Conservation (phyloP, 2,113 vertebrate genomes). For the Clarias magur region DNA sequence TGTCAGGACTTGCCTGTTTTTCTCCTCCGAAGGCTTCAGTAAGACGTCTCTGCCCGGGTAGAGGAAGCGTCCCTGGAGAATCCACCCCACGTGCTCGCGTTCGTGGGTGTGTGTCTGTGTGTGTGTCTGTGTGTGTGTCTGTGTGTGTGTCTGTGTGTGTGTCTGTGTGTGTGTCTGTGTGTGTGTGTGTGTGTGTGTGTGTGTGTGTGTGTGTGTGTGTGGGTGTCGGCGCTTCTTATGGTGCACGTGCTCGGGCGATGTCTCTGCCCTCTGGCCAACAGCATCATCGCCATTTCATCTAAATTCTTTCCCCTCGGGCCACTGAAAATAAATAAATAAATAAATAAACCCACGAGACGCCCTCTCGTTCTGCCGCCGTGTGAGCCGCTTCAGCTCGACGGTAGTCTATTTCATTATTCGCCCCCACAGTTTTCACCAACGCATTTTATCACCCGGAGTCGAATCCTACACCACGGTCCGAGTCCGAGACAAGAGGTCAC, state of each 20-base stretch:
- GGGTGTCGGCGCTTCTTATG: neutral
- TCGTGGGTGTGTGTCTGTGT: too few species aligned
- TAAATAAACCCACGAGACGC: too few species aligned
- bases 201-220: too few species aligned
- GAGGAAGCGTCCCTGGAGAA: slow-evolving; percentile 32
- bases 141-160: too few species aligned
- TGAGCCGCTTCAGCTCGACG: too few species aligned
- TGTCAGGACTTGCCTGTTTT: slow-evolving; percentile 81
- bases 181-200: too few species aligned
- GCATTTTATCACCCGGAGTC: neutral
- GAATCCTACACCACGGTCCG: neutral
- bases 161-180: too few species aligned
- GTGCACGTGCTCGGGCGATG: neutral
- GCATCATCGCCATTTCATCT: slow-evolving; percentile 39
- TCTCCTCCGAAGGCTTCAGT: slow-evolving; percentile 69
- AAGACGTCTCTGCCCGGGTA: slow-evolving; percentile 65
- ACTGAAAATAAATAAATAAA: slow-evolving; percentile 34
- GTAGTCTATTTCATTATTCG: neutral
- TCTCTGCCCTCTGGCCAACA: slow-evolving; percentile 36
- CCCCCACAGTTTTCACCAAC: neutral
- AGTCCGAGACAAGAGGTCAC: too few species aligned
- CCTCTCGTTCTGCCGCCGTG: too few species aligned
- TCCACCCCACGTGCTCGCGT: neutral
- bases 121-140: too few species aligned
- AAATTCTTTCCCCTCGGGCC: slow-evolving; percentile 44